A percentile compares a stretch with the other conserved stretches of the same genome.
Evolutionary conservation across 2,888 invertebrate species (phyloP).

Genomic region (Drosophila infuscata): DNA sequence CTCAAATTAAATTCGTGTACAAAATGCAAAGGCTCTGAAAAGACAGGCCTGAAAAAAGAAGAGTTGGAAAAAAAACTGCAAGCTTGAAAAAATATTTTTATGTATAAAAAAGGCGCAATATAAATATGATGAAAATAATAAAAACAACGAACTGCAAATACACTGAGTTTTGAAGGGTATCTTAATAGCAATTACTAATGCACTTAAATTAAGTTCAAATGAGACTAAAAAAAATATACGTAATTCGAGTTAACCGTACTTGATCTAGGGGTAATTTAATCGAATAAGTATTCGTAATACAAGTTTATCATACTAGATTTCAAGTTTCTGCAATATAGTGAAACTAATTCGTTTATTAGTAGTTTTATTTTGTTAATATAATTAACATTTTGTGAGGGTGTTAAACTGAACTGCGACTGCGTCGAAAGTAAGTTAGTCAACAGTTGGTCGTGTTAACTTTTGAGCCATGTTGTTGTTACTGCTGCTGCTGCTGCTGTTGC

Average conservation of each 20-base stretch:
- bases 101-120: conserved; percentile 70
- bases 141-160: not conserved
- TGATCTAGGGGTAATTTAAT: not conserved
- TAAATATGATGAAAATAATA: conserved; percentile 31
- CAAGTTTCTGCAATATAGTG: not conserved
- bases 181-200: not conserved
- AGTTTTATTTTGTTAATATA: not conserved
- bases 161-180: not conserved
- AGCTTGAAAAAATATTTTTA: conserved; percentile 64
- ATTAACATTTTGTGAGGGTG: conserved; percentile 17
- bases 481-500: conserved; percentile 16
- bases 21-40: conserved; percentile 31
- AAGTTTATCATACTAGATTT: not conserved
- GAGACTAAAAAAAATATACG: not conserved
- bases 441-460: conserved; percentile 55
- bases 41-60: conserved; percentile 12
- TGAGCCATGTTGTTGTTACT: conserved; percentile 26
- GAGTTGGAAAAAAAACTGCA: conserved; percentile 41
- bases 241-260: not conserved
- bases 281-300: not conserved
- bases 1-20: conserved; percentile 55
- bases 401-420: conserved; percentile 30
- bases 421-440: conserved; percentile 52
- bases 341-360: not conserved
- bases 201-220: not conserved